Percentiles rank a stretch among this genome's conserved stretches.
Conservation (phyloP, 2,888 invertebrate species). For the Leuctra nigra region DNA sequence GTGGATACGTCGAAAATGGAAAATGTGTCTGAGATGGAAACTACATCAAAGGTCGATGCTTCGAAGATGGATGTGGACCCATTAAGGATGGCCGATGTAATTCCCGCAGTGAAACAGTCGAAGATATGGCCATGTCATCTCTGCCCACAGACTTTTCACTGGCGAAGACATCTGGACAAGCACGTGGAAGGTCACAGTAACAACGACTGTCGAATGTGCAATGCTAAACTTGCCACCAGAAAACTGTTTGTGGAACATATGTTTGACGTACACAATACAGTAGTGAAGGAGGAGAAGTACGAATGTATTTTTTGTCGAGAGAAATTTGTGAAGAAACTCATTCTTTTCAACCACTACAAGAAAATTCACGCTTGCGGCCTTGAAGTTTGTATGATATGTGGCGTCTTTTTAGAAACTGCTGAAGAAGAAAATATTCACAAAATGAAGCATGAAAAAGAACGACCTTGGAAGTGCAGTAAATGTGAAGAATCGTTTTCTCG, state of each 20-base stretch:
- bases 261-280: not conserved
- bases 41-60: too few relatives aligned
- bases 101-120: too few relatives aligned
- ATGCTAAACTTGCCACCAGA: not conserved
- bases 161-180: not conserved
- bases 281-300: not conserved
- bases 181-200: constrained; percentile 8
- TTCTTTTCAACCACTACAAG: not conserved
- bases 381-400: not conserved
- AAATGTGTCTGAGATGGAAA: too few relatives aligned
- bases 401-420: not conserved
- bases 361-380: not conserved
- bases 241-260: not conserved
- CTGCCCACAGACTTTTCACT: not conserved
- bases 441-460: not conserved
- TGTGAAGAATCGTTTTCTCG: not conserved
- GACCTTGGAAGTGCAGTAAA: not conserved
- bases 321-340: not conserved
- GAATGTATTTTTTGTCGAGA: not conserved
- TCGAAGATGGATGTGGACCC: too few relatives aligned
- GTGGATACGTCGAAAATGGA: too few relatives aligned
- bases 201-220: constrained; percentile 8
- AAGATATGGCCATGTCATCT: not conserved
- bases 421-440: not conserved
- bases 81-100: too few relatives aligned